Evolutionary conservation across 2,113 vertebrate species (phyloP), one percentile per base, ranked within the genome.

Genomic region (Lathamus discolor): DNA sequence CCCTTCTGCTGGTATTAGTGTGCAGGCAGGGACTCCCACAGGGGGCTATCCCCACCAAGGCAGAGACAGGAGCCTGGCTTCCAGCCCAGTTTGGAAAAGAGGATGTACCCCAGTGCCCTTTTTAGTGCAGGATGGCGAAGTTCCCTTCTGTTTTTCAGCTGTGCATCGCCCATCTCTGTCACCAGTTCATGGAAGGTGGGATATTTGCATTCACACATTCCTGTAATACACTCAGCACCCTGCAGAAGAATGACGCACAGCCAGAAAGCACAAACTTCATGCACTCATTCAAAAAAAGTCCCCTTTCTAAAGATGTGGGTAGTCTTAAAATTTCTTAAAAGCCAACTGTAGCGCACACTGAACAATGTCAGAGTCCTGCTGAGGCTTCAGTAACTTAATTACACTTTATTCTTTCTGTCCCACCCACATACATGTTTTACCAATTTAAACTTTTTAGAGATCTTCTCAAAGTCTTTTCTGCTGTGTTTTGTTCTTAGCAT

Each of bases 371-470:
- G 85, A 88, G 66, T 78, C 93, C 86, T 74, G 66, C 68, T 92
- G 92, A 88, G 90, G 80, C 88, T 78, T 93, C 73, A 94, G 82
- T 81, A 85, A 80, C 55, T 81, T 68, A 87, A 66, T 95, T 90
- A 88, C 3, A 4, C 73, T 93, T 95, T 86, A 86, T 95, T 95
- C 68, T 91, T 91, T 94, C 92, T 88, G 75, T 88, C 33, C 80
- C 83, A 72, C 83, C 83, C 95, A 90, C 79, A 73, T 73, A 92
- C 89, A 95, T 92, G 68, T 89, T 95, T 95, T 93, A 94, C 76
- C 48, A 96, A 94, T 96, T 96, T 94, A 90, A 95, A 94, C 83
- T 75, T 95, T 96, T 92, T 84, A 88, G 81, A 95, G 90, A 78
- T 75, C 73, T 48, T 90, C 27, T 70, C 83, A 85, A 95, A 96